These are phyloP conservation scores for Stenoptilia bipunctidactyla DNA, from an alignment of 2,888 invertebrate species.

Conservation along the genomic window DNA sequence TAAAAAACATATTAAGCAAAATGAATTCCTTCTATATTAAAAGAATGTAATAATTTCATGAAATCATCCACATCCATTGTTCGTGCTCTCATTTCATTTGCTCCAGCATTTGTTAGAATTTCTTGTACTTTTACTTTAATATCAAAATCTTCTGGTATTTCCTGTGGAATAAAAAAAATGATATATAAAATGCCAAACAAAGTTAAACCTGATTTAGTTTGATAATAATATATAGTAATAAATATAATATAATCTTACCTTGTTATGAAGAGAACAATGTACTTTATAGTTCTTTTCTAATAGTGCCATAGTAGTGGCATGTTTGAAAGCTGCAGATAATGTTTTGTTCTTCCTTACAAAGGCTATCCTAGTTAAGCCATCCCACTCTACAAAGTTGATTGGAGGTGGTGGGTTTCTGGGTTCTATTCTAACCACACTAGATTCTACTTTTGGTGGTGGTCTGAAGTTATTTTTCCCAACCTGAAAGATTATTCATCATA, in stretches of 20 bases:
- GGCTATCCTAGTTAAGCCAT: conserved; percentile 94
- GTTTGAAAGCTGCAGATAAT: conserved; percentile 89
- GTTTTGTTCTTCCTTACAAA: conserved; percentile 98
- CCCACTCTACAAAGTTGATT: conserved; percentile 98
- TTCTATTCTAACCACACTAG: conserved; percentile 96
- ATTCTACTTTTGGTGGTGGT: conserved; percentile 99
- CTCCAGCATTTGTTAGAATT: conserved; percentile 77
- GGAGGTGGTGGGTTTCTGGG: conserved; percentile 97
- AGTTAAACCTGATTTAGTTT: neutral
- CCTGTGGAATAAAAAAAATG: conserved; percentile 52
- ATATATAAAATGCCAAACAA: no score
- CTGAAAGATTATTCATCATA: conserved; percentile 61
- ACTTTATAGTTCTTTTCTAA: conserved; percentile 93
- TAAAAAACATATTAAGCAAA: conserved; percentile 72
- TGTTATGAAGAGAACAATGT: conserved; percentile 89
- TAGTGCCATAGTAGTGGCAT: conserved; percentile 83
- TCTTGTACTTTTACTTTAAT: conserved; percentile 85
- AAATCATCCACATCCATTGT: conserved; percentile 98
- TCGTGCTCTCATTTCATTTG: conserved; percentile 86
- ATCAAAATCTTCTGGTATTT: conserved; percentile 81
- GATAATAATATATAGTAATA: neutral
- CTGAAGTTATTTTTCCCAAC: conserved; percentile 98
- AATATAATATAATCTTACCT: no score
- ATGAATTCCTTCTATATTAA: conserved; percentile 94
- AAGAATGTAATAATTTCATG: conserved; percentile 85